Evolutionary conservation across 2,113 vertebrate species (phyloP), one percentile per base, ranked within the genome.

Genomic region (Baryphthengus martii): DNA sequence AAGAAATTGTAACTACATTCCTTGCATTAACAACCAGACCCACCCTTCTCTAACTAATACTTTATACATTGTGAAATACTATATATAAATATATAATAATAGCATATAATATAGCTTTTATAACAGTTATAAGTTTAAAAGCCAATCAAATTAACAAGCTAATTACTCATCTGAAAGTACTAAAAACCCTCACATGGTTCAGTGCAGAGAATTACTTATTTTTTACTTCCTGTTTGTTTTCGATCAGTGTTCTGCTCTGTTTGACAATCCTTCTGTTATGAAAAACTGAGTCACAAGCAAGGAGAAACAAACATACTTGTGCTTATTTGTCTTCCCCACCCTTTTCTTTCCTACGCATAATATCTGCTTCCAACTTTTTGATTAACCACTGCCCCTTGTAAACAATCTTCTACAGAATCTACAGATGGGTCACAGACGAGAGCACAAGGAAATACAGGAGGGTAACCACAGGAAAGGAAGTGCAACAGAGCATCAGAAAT

Each of bases 171-270:
- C 55, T 85, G 21, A 84, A 84, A 74, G 47, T 59, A 85, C 37
- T 24, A 40, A 93, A 40, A 93, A 66, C 44, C 21, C 17, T 81
- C 61, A 65, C 56, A 72, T 4, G 11, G 33, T 42, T 82, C 61
- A 72, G 37, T 75, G 58, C 70, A 89, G 29, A 86, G 58, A 58
- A 11, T 11, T 62, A 75, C 81, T 74, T 55, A 45, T 53, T 31
- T 70, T 75, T 82, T 50, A 58, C 77, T 94, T 96, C 91, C 89
- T 95, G 78, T 93, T 94, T 87, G 84, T 70, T 96, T 85, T 85
- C 85, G 92, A 73, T 92, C 58, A 76, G 66, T 8, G 0, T 68
- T 73, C 84, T 68, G 59, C 40, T 85, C 81, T 37, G 65, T 53
- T 80, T 90, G 84, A 91, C 90, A 95, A 89, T 87, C 73, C 56